phyloP scores from a whole-genome alignment of 2,797 vertebrate genomes.

The Champsocephalus esox region DNA sequence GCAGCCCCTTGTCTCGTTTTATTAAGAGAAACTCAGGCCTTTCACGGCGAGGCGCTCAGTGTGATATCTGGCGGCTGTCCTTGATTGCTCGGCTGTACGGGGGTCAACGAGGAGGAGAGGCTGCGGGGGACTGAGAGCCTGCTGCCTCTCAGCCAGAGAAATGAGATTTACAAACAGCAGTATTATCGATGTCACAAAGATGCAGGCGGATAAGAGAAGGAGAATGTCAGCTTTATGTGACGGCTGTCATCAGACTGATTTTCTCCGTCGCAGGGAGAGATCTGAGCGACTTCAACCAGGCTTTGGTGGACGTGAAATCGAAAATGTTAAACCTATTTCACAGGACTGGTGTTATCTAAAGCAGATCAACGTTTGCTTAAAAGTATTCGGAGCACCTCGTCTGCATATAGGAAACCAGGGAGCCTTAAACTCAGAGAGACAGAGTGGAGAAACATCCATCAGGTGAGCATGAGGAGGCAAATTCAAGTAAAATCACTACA shows the following conservation, averaged over 20 bases:
- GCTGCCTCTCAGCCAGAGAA: slow-evolving; percentile 52
- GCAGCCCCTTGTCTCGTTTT: slow-evolving; percentile 41
- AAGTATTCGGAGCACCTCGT: background rate
- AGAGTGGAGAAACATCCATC: background rate
- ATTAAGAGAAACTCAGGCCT: slow-evolving; percentile 25
- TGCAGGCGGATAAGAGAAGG: slow-evolving; percentile 37
- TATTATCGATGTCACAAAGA: slow-evolving; percentile 51
- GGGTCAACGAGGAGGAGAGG: slow-evolving; percentile 60
- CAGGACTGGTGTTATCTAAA: slow-evolving; percentile 7
- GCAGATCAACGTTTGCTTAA: slow-evolving; percentile 4
- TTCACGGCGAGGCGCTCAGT: slow-evolving; percentile 20
- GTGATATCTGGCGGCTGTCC: slow-evolving; percentile 68
- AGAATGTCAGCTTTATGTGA: slow-evolving; percentile 71
- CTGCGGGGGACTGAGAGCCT: slow-evolving; percentile 36
- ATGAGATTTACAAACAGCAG: slow-evolving; percentile 58
- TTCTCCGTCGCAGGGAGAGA: background rate
- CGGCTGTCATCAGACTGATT: slow-evolving; percentile 14
- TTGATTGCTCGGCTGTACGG: slow-evolving; percentile 45
- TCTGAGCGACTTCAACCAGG: background rate
- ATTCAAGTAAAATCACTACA: background rate
- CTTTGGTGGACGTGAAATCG: slow-evolving; percentile 18
- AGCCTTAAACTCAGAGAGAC: background rate
- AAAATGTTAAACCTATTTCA: slow-evolving; percentile 6
- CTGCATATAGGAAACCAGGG: background rate
- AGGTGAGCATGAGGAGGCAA: background rate